Conservation (phyloP, 2,113 vertebrate species). For the Forbesichthys agassizii region DNA sequence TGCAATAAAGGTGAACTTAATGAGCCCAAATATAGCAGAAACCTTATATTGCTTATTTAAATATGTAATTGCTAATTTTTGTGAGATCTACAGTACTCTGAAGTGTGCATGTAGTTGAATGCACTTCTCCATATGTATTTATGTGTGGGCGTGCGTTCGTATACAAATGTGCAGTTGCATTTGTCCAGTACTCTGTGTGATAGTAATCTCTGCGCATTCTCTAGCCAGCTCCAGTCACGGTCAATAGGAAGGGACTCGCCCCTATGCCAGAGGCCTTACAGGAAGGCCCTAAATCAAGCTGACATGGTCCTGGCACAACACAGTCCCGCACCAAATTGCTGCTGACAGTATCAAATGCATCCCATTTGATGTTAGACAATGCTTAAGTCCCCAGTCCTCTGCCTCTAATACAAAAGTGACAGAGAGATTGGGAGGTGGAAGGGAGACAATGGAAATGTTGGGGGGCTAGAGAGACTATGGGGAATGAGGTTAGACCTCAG, state of each 20-base stretch:
- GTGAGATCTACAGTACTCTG: no score
- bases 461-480: background rate
- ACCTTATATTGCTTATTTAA: no score
- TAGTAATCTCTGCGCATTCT: slow-evolving; percentile 47
- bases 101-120: background rate
- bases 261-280: slow-evolving; percentile 42
- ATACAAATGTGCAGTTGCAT: slow-evolving; percentile 18
- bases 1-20: no score
- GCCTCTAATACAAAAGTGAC: slow-evolving; percentile 32
- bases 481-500: slow-evolving; percentile 12
- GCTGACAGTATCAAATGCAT: slow-evolving; percentile 73
- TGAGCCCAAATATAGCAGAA: no score
- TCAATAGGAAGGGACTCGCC: slow-evolving; percentile 39
- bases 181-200: slow-evolving; percentile 26
- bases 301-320: slow-evolving; percentile 62
- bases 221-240: slow-evolving; percentile 58
- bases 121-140: slow-evolving; percentile 10
- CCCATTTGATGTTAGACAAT: slow-evolving; percentile 53
- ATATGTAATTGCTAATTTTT: no score
- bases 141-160: slow-evolving; percentile 31
- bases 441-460: slow-evolving; percentile 17
- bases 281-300: slow-evolving; percentile 58
- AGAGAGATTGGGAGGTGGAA: background rate
- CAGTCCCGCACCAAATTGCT: slow-evolving; percentile 58
- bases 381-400: slow-evolving; percentile 60